Base-by-base conservation (phyloP, 2,888 invertebrate species). In the Odontothrips loti region DNA sequence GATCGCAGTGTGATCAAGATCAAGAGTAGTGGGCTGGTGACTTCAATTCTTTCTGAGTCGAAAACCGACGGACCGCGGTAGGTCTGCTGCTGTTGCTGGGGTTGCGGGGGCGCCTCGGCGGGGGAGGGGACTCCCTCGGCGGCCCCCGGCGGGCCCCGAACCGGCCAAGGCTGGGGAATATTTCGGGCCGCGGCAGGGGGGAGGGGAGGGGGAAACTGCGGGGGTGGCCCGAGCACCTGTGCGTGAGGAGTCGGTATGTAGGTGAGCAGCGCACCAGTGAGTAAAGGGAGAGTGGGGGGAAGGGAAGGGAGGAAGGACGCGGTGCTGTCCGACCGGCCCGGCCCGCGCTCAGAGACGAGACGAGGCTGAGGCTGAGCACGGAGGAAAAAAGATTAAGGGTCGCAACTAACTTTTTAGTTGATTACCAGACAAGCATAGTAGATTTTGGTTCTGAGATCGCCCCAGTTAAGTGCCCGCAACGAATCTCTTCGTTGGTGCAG, bases 81-180 rank as follows among this genome's bases (percentile, higher is more conserved):
- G n/a, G 34, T 43, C 20, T 10, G 12, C 6, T 10, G 9, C 51
- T 10, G 51, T 6, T 51, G 51, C 51, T 12, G 51, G 51, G 51
- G 51, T 10, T 12, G 51, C 51, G 15, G 51, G 51, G 15, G 15
- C 51, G 51, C 15, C 51, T 10, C 10, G 51, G 51, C 51, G 20
- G 15, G 51, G 51, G 20, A 58, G 20, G 0, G 17, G 15, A 6
- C 51, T 17, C 15, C 51, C 51, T 51, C 34, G 34, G 34, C 58
- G 3, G 6, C 51, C 2, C 51, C 51, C 51, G 51, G 51, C 51
- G n/a, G 58, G 27, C 20, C 58, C 58, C 58, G 23, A 27, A 27
- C 68, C 68, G 68, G 68, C 68, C 68, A 75, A 75, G 68, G 68
- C 68, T 75, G 68, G 27, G 68, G 68, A 75, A 75, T 75, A 75